Percentiles rank a stretch among this genome's conserved stretches.
phyloP scores from a whole-genome alignment of 2,113 vertebrate genomes.

The Cervus canadensis region DNA sequence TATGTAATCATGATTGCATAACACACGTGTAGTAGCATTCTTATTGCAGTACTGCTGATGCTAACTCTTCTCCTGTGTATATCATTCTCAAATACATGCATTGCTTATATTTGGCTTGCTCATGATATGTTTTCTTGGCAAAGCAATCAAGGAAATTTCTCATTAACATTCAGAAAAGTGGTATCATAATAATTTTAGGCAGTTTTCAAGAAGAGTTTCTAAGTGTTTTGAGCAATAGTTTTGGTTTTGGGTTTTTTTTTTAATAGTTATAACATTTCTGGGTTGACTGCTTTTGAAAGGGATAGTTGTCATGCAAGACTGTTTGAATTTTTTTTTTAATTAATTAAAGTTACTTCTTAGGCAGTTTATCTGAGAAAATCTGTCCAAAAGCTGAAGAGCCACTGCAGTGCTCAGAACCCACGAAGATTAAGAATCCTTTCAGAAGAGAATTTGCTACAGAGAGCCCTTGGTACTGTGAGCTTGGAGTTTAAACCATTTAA shows the following conservation, averaged over 20 bases:
- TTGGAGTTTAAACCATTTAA: neutral
- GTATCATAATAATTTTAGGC: neutral
- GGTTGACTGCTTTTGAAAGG: neutral
- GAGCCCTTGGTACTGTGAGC: neutral
- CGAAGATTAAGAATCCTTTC: neutral
- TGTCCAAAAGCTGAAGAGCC: neutral
- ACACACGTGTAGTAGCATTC: neutral
- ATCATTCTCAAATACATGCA: neutral
- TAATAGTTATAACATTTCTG: neutral
- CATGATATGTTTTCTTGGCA: neutral
- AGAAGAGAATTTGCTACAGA: neutral
- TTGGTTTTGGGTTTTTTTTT: neutral
- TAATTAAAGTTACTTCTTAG: neutral
- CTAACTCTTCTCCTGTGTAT: neutral
- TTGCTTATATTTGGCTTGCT: conserved; percentile 20
- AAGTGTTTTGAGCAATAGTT: neutral
- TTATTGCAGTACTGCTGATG: neutral
- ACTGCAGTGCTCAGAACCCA: neutral
- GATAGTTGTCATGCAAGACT: neutral
- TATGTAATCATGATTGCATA: neutral
- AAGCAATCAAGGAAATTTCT: neutral
- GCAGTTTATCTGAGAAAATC: neutral
- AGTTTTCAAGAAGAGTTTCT: conserved; percentile 8
- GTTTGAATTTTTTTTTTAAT: neutral
- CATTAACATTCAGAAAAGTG: neutral